These are phyloP conservation scores for Oscheius myriophilus DNA, from an alignment of 2,888 invertebrate genomes.

Conservation along the genomic window DNA sequence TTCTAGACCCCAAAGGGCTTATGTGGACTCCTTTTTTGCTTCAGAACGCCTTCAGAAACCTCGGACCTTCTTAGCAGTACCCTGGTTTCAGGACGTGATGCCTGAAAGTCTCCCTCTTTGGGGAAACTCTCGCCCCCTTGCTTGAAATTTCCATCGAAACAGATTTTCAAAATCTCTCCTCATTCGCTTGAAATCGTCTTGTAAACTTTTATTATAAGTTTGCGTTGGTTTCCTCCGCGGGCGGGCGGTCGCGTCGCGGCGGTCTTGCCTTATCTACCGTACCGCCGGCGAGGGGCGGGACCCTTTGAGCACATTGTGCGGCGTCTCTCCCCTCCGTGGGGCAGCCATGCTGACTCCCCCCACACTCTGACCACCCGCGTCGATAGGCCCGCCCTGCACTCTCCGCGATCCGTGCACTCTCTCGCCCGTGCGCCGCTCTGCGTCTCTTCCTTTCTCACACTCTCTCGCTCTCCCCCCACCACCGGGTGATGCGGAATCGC, in stretches of 20 bases:
- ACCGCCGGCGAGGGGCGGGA: slow-evolving; percentile 25
- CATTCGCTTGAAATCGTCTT: neutral
- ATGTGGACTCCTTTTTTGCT: neutral
- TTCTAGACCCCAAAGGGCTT: neutral
- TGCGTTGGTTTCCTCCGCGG: slow-evolving; percentile 19
- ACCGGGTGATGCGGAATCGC: neutral
- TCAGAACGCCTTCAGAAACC: slow-evolving; percentile 14
- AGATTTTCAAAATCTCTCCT: slow-evolving; percentile 13
- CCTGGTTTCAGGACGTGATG: neutral
- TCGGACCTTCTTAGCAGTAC: slow-evolving; percentile 10
- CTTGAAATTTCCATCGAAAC: neutral
- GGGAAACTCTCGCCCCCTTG: slow-evolving; percentile 1
- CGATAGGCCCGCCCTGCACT: slow-evolving; percentile 27
- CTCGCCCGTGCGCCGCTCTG: neutral
- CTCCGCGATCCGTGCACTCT: neutral
- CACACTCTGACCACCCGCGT: slow-evolving; percentile 32
- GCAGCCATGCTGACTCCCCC: slow-evolving; percentile 29
- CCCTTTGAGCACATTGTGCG: neutral
- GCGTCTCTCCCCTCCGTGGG: slow-evolving; percentile 7
- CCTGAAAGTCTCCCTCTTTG: neutral
- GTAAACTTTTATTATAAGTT: slow-evolving; percentile 15
- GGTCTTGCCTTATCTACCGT: slow-evolving; percentile 18
- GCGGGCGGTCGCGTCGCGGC: slow-evolving; percentile 33
- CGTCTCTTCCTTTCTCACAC: neutral
- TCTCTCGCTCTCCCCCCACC: neutral